Evolutionary conservation across 30 jellyfish, hydroid and myxozoan genomes (phyloP), one percentile per base, ranked within the genome.

Genomic region (Turritopsis dohrnii): DNA sequence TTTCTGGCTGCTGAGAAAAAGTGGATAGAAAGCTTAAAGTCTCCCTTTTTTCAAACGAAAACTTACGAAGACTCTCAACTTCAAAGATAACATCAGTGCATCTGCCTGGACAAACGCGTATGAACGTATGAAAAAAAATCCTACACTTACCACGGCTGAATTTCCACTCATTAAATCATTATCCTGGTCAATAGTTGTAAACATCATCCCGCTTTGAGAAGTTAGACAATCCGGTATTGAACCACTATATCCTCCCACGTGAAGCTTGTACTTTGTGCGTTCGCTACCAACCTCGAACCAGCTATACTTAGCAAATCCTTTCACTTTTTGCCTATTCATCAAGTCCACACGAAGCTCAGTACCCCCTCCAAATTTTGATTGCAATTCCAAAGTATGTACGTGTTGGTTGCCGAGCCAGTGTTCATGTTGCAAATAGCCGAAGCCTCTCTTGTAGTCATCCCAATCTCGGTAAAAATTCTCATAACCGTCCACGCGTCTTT

Each of bases 401-500:
- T 66, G 7, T 25, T 66, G 29, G 76, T 66, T 66, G 7, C 76
- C 76, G 8, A 66, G 28, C 76, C 76, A 66, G 29, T n/a, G 29
- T 66, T 66, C 76, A 25, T 25, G 29, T 17, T 66, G 76, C 8
- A 66, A 25, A n/a, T 66, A n/a, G 29, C 76, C 76, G 76, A 66
- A 66, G 4, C 76, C 76, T 17, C 29, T 22, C 17, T 66, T 66
- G 76, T 66, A 66, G 29, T 7, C 5, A 22, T 66, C 76, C 76
- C 76, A 66, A n/a, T 22, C 28, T n/a, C 76, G 7, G 29, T 66
- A 66, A 17, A 66, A 66, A 66, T 66, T 66, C 29, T 22, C 29
- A 5, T 5, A n/a, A n/a, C 76, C 76, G 76, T 66, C 76, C 76
- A 66, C 29, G 29, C 76, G 76, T 17, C 76, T 22, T 66, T 66